Evolutionary conservation across 2,113 vertebrate species (phyloP), one percentile per base, ranked within the genome.

Genomic region (Lonchura striata): DNA sequence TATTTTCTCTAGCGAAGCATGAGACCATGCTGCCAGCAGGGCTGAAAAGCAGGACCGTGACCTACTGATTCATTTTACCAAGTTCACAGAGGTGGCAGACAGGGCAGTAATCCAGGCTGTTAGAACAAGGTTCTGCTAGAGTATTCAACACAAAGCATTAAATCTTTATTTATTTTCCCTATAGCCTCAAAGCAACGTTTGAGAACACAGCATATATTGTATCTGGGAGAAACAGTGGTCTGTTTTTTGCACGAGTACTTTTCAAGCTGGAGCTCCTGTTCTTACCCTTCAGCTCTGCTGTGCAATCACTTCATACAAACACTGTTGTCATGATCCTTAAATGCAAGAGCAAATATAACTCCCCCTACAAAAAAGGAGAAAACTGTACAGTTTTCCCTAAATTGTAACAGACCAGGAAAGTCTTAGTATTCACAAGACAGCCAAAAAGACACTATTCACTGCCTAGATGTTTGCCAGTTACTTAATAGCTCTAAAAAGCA

Each of bases 51-150:
- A 61, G 39, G 70, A 74, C 60, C 3, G 0, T 85, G 96, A 96
- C 91, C 88, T 74, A 70, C 86, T 88, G 86, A 96, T 85, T 90
- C 79, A 95, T 94, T 95, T 78, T 46, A 92, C 78, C 15, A 87
- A 94, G 88, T 90, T 97, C 95, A 93, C 28, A 41, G 86, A 86
- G 94, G 96, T 95, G 90, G 96, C 92, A 97, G 95, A 95, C 83
- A 88, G 94, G 94, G 90, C 94, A 97, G 42, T 60, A 95, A 95
- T 91, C 81, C 92, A 79, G 64, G 69, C 61, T 63, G 20, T 16
- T 13, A n/a, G 72, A 93, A 94, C 84, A 76, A 63, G 70, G 37
- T 71, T 95, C 59, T 89, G 78, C 44, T 10, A 60, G 27, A 41
- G 35, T 44, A 57, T 70, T 96, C 83, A 95, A 84, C 63, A 91